Evolutionary conservation across 2,888 invertebrate species (phyloP).

Genomic region (Nipponacmea schrenckii): DNA sequence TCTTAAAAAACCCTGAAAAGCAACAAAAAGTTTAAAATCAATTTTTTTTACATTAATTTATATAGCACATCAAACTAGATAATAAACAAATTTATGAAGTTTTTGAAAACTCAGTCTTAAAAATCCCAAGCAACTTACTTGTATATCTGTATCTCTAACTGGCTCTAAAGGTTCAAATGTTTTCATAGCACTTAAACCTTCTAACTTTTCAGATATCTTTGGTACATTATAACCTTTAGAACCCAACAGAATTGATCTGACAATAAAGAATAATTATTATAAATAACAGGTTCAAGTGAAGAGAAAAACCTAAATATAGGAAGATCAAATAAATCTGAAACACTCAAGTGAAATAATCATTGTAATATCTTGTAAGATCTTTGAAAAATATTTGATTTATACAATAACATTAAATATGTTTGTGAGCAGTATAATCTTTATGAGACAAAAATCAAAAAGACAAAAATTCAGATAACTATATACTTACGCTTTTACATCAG

Average conservation of each 20-base stretch:
- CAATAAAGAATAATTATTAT: constrained; percentile 3
- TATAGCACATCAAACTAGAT: no score
- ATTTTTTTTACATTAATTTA: not conserved
- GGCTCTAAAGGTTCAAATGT: constrained; percentile 86
- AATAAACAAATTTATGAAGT: no score
- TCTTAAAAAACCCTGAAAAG: constrained; percentile 81
- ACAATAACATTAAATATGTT: no score
- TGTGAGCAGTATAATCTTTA: no score
- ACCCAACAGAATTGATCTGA: constrained; percentile 87
- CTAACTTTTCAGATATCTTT: constrained; percentile 90
- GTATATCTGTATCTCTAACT: constrained; percentile 89
- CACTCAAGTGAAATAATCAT: not conserved
- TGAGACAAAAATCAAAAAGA: no score
- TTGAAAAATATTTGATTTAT: not conserved
- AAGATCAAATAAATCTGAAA: not conserved
- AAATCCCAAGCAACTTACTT: constrained; percentile 62
- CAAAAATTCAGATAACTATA: no score
- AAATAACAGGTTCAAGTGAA: not conserved
- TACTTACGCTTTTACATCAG: constrained; percentile 89
- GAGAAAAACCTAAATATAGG: not conserved
- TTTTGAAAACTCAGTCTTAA: not conserved
- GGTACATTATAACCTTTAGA: constrained; percentile 93
- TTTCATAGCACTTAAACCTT: constrained; percentile 77
- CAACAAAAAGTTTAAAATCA: constrained; percentile 9
- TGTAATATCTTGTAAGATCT: not conserved